A percentile compares a stretch with the other conserved stretches of the same genome.
Evolutionary conservation across 2,888 invertebrate genomes (phyloP).

Genomic region (Agonopterix subpropinquella): DNA sequence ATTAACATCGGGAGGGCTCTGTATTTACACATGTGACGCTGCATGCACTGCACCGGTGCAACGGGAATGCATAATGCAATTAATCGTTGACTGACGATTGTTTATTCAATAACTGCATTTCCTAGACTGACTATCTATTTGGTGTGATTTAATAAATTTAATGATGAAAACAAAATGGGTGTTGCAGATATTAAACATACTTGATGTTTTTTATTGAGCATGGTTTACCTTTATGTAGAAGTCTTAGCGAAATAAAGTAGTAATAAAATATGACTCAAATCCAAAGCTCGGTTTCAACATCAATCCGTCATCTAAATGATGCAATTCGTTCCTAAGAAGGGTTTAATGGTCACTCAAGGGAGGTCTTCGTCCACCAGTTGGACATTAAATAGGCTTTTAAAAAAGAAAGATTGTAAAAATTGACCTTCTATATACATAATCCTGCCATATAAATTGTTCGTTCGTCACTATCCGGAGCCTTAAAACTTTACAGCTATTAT

Average conservation of each 20-base stretch:
- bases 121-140: not conserved
- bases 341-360: slow-evolving; percentile 1
- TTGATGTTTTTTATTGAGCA: too few species aligned
- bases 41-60: slow-evolving; percentile 11
- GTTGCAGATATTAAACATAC: not conserved
- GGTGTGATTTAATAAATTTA: slow-evolving; percentile 19
- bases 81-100: slow-evolving; percentile 43
- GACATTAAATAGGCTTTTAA: slow-evolving; percentile 7
- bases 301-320: too few species aligned
- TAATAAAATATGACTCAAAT: too few species aligned
- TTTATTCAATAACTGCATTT: slow-evolving; percentile 23
- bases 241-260: too few species aligned
- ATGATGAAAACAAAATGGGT: not conserved
- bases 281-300: too few species aligned
- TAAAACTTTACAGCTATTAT: slow-evolving; percentile 27
- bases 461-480: slow-evolving; percentile 19
- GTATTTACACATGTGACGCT: slow-evolving; percentile 56
- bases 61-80: slow-evolving; percentile 52
- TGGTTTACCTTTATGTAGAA: too few species aligned
- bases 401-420: slow-evolving; percentile 8
- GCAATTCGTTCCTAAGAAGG: not conserved
- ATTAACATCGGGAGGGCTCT: slow-evolving; percentile 44
- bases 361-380: slow-evolving; percentile 4
- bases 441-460: slow-evolving; percentile 11
- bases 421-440: slow-evolving; percentile 10